Percentiles rank a stretch among this genome's conserved stretches.
Evolutionary conservation across 2,888 invertebrate species (phyloP).

Genomic region (Tachina grossa): DNA sequence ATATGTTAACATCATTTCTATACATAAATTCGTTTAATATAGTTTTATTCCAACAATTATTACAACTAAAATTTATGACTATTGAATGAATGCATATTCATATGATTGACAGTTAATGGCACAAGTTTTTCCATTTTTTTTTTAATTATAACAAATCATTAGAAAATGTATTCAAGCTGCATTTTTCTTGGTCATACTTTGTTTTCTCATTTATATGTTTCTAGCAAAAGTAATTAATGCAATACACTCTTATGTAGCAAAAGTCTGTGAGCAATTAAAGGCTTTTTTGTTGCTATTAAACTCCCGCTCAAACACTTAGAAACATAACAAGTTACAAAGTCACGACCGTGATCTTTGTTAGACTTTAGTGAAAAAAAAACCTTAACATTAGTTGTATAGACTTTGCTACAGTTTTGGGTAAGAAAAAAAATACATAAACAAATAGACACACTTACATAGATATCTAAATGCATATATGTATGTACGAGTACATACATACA

Average conservation of each 20-base stretch:
- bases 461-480: too few species aligned
- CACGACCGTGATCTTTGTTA: slow-evolving; percentile 71
- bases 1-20: not conserved
- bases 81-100: slow-evolving; percentile 15
- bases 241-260: slow-evolving; percentile 15
- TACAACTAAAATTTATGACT: slow-evolving; percentile 39
- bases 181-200: slow-evolving; percentile 31
- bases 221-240: slow-evolving; percentile 54
- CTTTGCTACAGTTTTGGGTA: slow-evolving; percentile 53
- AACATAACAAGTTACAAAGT: slow-evolving; percentile 64
- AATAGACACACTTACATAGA: not conserved
- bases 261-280: slow-evolving; percentile 31
- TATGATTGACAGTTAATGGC: slow-evolving; percentile 68
- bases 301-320: slow-evolving; percentile 50
- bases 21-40: not conserved
- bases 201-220: slow-evolving; percentile 3
- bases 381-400: slow-evolving; percentile 62
- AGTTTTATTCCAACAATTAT: slow-evolving; percentile 32
- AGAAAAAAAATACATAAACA: slow-evolving; percentile 1
- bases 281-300: slow-evolving; percentile 25
- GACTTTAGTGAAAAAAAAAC: slow-evolving; percentile 53
- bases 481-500: too few species aligned
- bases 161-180: slow-evolving; percentile 48
- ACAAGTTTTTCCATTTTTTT: slow-evolving; percentile 63
- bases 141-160: slow-evolving; percentile 61